Evolutionary conservation across 2,797 vertebrate genomes (phyloP).

Genomic region (Schizopygopsis malacanthus): DNA sequence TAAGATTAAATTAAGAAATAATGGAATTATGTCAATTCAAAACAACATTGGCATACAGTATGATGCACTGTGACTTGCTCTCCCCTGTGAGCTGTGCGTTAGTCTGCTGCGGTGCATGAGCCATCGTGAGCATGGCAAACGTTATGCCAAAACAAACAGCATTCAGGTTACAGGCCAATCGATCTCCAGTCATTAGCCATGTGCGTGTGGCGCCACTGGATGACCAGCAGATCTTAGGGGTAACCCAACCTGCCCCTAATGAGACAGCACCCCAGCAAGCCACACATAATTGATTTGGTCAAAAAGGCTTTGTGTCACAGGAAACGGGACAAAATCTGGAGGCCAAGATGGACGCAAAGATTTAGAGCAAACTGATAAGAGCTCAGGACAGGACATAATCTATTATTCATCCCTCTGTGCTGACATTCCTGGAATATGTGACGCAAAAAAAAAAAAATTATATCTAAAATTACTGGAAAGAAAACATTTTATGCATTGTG

Average conservation of each 20-base stretch:
- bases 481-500: conserved; percentile 23
- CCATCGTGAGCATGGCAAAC: conserved; percentile 69
- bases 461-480: conserved; percentile 11
- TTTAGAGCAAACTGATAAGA: conserved; percentile 58
- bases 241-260: conserved; percentile 70
- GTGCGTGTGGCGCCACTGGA: conserved; percentile 79
- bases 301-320: conserved; percentile 72
- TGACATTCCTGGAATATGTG: conserved; percentile 60
- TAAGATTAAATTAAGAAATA: neutral
- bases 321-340: conserved; percentile 62
- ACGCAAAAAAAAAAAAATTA: conserved; percentile 12
- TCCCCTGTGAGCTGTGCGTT: conserved; percentile 57
- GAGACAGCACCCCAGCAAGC: conserved; percentile 66
- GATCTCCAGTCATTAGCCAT: conserved; percentile 83
- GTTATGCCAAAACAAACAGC: conserved; percentile 78
- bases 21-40: neutral
- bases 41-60: neutral
- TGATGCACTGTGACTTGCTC: conserved; percentile 44
- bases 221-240: conserved; percentile 72
- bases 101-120: conserved; percentile 66
- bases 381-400: conserved; percentile 58
- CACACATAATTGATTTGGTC: conserved; percentile 71
- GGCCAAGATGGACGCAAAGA: conserved; percentile 42
- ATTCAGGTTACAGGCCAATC: conserved; percentile 76
- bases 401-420: conserved; percentile 60